A percentile compares a stretch with the other conserved stretches of the same genome.
These are phyloP conservation scores for Sapayoa aenigma DNA, from an alignment of 2,113 vertebrate species.

Conservation along the genomic window DNA sequence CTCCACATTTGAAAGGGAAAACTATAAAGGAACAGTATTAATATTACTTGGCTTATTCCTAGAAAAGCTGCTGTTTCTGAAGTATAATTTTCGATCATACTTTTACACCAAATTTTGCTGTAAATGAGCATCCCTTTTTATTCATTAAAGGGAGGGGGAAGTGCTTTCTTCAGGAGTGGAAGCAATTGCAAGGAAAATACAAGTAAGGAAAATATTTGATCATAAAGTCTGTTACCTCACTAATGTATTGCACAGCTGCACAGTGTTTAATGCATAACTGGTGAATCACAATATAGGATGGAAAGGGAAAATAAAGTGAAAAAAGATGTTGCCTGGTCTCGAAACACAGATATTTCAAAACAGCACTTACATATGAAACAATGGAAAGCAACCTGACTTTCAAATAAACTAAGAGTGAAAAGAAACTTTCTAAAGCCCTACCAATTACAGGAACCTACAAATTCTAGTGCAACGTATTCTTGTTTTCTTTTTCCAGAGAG, in stretches of 20 bases:
- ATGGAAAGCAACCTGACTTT: not conserved
- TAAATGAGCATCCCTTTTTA: not conserved
- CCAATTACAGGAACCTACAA: not conserved
- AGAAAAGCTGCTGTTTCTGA: not conserved
- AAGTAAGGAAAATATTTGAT: not conserved
- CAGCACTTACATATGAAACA: not conserved
- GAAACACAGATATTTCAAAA: not conserved
- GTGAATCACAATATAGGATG: not conserved
- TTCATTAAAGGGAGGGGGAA: not conserved
- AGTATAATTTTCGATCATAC: not conserved
- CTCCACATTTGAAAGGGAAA: not conserved
- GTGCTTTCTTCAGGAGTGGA: not conserved
- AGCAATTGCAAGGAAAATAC: not conserved
- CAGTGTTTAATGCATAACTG: not conserved
- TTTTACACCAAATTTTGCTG: not conserved
- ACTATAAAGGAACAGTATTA: not conserved
- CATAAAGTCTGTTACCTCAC: not conserved
- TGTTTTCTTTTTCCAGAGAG: conserved; percentile 82
- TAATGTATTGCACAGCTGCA: not conserved
- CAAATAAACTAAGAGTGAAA: not conserved
- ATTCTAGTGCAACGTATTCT: not conserved
- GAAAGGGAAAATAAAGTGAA: not conserved
- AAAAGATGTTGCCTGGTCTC: not conserved
- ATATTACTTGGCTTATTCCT: not conserved
- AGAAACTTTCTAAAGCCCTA: not conserved